A percentile compares a stretch with the other conserved stretches of the same genome.
These are phyloP conservation scores for Standfussiana lucernea DNA, from an alignment of 2,888 invertebrate genomes.

Conservation along the genomic window DNA sequence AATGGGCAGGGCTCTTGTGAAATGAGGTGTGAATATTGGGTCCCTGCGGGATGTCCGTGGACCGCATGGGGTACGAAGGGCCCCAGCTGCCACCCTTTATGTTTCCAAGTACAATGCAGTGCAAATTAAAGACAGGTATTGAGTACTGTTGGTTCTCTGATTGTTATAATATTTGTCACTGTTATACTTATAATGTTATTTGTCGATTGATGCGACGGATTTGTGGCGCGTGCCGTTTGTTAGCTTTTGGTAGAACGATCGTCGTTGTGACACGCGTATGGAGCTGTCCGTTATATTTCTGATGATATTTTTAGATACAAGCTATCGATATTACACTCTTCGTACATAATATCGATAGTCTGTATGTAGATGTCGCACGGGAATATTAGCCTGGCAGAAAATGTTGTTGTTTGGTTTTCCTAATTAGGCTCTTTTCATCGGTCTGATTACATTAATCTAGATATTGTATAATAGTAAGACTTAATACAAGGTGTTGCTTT, in stretches of 20 bases:
- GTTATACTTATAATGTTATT: conserved; percentile 69
- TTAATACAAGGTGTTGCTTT: too few species aligned
- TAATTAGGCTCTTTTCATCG: not conserved
- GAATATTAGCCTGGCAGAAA: too few species aligned
- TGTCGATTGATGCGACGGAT: conserved; percentile 69
- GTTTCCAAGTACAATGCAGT: conserved; percentile 78
- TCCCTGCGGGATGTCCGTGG: conserved; percentile 82
- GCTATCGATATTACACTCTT: too few species aligned
- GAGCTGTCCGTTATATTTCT: not conserved
- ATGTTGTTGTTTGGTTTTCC: not conserved
- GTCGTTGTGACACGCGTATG: not conserved
- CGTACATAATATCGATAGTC: too few species aligned
- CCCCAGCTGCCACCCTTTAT: conserved; percentile 85
- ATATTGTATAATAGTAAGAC: not conserved
- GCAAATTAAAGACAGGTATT: conserved; percentile 86
- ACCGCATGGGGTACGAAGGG: conserved; percentile 76
- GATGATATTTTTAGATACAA: not conserved
- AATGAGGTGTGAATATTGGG: conserved; percentile 91
- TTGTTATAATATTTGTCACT: conserved; percentile 69
- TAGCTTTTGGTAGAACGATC: conserved; percentile 17
- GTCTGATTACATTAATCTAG: not conserved
- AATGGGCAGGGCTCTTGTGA: conserved; percentile 85
- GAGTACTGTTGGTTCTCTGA: conserved; percentile 73
- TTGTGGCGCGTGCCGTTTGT: conserved; percentile 74
- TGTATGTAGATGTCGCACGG: not conserved